Evolutionary conservation across 64 coral and sea anemone species (phyloP).

Genomic region (Montipora cactus): DNA sequence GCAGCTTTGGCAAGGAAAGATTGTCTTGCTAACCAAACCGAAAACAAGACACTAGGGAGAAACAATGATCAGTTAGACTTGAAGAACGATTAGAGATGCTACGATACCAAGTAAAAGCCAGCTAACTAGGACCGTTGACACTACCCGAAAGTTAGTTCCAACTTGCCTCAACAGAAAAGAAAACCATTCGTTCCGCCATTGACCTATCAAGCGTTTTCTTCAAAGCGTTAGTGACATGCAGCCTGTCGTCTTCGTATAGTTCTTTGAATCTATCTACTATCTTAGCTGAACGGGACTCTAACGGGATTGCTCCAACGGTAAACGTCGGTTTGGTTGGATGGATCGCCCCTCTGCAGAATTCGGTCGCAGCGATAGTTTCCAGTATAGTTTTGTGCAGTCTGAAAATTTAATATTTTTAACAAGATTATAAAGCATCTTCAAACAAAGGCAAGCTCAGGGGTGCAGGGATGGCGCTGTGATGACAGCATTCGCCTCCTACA

Average conservation of each 20-base stretch:
- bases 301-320: background rate
- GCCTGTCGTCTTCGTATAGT: slow-evolving; percentile 68
- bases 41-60: no score
- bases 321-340: slow-evolving; percentile 44
- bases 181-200: slow-evolving; percentile 72
- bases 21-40: no score
- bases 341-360: background rate
- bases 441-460: no score
- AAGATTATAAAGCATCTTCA: background rate
- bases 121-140: no score
- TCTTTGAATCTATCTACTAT: slow-evolving; percentile 74
- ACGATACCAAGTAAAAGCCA: no score
- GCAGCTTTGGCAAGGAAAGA: no score
- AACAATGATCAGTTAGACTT: no score
- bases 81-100: no score
- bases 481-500: no score
- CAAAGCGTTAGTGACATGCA: slow-evolving; percentile 61
- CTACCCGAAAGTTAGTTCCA: no score
- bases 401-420: background rate
- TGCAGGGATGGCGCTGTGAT: no score
- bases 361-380: slow-evolving; percentile 38
- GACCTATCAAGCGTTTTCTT: slow-evolving; percentile 49
- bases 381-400: slow-evolving; percentile 83
- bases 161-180: slow-evolving; percentile 70
- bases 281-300: slow-evolving; percentile 53